Conservation (phyloP, 2,113 vertebrate species). For the Vicugna pacos region DNA sequence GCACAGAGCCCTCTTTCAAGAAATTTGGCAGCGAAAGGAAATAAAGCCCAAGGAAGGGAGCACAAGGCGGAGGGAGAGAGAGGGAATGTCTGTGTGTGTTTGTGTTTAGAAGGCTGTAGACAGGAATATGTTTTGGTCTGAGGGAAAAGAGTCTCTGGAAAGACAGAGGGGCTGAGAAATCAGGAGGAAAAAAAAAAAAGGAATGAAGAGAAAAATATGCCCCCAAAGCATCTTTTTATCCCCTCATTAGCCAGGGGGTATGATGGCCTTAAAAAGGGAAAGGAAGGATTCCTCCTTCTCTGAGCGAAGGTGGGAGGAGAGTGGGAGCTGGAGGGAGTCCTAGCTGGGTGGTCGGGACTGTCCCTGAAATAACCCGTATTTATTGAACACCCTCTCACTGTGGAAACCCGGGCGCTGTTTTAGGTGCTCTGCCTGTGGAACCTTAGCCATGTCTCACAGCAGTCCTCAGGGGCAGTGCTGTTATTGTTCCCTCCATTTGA, state of each 20-base stretch:
- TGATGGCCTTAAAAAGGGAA: not conserved
- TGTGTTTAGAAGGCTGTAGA: slow-evolving; percentile 66
- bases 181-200: not conserved
- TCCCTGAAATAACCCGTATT: not conserved
- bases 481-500: not conserved
- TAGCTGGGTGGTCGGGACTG: not conserved
- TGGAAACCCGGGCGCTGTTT: not conserved
- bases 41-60: slow-evolving; percentile 4
- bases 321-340: not conserved
- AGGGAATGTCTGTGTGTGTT: slow-evolving; percentile 34
- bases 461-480: not conserved
- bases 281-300: not conserved
- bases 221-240: not conserved
- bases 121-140: slow-evolving; percentile 17
- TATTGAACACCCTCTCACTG: not conserved
- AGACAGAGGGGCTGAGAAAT: not conserved
- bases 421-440: not conserved
- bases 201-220: not conserved
- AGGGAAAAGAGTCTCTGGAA: not conserved
- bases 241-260: not conserved
- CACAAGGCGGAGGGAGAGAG: not conserved
- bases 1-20: slow-evolving; percentile 74
- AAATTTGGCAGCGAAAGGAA: slow-evolving; percentile 57
- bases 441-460: not conserved
- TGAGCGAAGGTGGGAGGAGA: not conserved